Conservation (phyloP, 2,113 vertebrate species). For the Melanerpes formicivorus region DNA sequence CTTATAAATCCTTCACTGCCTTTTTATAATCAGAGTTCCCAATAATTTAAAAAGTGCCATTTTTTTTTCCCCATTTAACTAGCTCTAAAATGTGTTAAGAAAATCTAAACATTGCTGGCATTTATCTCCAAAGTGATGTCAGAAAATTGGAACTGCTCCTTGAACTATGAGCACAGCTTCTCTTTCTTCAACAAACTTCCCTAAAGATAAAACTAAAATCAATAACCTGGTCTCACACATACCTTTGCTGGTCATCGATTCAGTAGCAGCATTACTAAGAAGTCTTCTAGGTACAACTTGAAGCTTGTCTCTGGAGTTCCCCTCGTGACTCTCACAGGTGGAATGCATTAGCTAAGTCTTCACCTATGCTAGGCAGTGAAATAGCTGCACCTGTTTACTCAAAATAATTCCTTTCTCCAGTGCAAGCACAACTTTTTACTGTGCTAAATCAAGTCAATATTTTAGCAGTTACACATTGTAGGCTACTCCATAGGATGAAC, state of each 20-base stretch:
- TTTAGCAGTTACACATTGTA: neutral
- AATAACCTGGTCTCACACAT: neutral
- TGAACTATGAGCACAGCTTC: neutral
- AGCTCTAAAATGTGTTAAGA: neutral
- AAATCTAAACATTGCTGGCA: neutral
- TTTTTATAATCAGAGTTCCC: neutral
- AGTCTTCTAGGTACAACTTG: neutral
- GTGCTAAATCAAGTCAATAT: neutral
- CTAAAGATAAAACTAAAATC: neutral
- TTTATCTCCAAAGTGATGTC: neutral
- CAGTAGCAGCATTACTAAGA: neutral
- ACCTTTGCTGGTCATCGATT: neutral
- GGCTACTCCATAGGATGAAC: neutral
- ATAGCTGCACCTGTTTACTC: conserved; percentile 23
- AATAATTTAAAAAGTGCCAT: neutral
- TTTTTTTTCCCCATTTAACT: neutral
- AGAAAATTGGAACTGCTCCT: neutral
- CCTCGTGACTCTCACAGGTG: conserved; percentile 60
- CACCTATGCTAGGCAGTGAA: conserved; percentile 46
- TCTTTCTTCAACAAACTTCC: neutral
- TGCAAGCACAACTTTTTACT: neutral
- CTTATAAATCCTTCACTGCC: neutral
- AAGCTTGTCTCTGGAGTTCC: conserved; percentile 59
- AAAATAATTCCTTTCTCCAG: conserved; percentile 47
- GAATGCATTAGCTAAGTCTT: conserved; percentile 70